A percentile compares a stretch with the other conserved stretches of the same genome.
phyloP scores from a whole-genome alignment of 2,888 invertebrate genomes.

The Phytoseiulus persimilis region DNA sequence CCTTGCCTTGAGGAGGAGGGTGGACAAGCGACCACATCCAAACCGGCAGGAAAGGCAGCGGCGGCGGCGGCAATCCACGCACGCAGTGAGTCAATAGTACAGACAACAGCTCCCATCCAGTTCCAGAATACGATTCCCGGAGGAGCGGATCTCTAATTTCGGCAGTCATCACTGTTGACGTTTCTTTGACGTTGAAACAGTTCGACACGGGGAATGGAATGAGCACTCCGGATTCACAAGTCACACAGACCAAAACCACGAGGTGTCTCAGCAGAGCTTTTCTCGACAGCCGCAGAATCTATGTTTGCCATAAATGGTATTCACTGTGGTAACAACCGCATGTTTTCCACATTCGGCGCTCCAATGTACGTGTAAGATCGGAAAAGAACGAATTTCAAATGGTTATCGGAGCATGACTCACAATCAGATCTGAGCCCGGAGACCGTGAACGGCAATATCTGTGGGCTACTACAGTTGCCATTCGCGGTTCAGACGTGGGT shows the following conservation, averaged over 20 bases:
- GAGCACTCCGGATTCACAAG: not conserved
- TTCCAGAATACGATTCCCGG: not conserved
- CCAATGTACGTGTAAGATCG: not conserved
- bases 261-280: too few species aligned
- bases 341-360: not conserved
- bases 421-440: not conserved
- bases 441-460: not conserved
- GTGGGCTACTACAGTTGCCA: not conserved
- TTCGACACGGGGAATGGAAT: too few species aligned
- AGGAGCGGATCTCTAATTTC: not conserved
- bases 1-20: not conserved
- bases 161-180: too few species aligned
- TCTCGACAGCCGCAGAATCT: not conserved
- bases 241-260: not conserved
- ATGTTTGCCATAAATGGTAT: not conserved
- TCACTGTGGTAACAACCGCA: not conserved
- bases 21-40: not conserved
- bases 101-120: not conserved
- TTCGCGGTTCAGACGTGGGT: not conserved
- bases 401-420: not conserved
- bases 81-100: not conserved
- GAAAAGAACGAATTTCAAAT: not conserved
- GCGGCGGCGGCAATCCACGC: not conserved
- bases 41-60: not conserved
- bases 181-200: too few species aligned